Conservation (phyloP, 2,888 invertebrate species). For the Ochropacha duplaris region DNA sequence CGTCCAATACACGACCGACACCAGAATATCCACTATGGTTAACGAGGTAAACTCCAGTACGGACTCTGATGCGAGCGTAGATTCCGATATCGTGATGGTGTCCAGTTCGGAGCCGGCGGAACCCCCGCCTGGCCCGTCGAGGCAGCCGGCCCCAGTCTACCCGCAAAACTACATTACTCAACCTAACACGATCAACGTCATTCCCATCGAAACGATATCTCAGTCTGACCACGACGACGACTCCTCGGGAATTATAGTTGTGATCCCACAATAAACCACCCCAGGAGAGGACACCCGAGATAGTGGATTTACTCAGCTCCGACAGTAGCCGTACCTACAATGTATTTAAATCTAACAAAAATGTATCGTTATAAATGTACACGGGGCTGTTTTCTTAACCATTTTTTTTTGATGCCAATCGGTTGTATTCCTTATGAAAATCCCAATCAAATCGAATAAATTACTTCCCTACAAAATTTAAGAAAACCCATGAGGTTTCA, state of each 20-base stretch:
- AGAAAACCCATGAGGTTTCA: too few species aligned
- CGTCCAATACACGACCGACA: constrained; percentile 85
- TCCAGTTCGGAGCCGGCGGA: constrained; percentile 29
- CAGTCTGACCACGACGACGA: constrained; percentile 76
- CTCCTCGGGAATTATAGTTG: constrained; percentile 83
- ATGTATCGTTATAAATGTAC: too few species aligned
- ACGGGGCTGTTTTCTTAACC: too few species aligned
- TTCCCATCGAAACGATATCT: constrained; percentile 75
- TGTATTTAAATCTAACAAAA: neutral
- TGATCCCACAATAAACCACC: constrained; percentile 87
- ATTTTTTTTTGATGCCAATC: too few species aligned
- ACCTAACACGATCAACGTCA: constrained; percentile 45
- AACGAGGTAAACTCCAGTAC: constrained; percentile 79
- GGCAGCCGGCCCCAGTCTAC: constrained; percentile 45
- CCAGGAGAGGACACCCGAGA: constrained; percentile 85
- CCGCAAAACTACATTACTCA: constrained; percentile 53
- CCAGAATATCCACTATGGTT: constrained; percentile 79
- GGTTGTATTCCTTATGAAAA: too few species aligned
- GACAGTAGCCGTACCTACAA: constrained; percentile 68
- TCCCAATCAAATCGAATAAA: too few species aligned
- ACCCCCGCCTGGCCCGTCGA: constrained; percentile 28
- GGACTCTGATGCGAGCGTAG: constrained; percentile 58
- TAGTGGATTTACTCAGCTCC: constrained; percentile 83
- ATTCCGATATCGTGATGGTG: constrained; percentile 39
- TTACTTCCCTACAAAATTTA: too few species aligned